Base-by-base conservation (phyloP, 2,113 vertebrate genomes). In the Crocuta crocuta region DNA sequence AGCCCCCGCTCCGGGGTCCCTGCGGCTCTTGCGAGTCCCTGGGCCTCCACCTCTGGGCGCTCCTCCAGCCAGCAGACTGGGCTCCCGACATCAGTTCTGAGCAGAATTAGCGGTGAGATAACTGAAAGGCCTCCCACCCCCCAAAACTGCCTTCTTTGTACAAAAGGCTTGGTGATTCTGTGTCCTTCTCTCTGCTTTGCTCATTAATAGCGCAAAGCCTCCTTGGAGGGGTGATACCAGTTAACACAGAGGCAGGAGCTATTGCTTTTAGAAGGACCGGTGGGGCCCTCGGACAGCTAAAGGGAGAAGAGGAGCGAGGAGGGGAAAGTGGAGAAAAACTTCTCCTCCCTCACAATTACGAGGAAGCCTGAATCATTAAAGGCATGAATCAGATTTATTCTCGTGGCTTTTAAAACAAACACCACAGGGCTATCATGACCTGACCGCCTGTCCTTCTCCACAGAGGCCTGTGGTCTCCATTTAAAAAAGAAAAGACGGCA, bases 291-390 rank as follows among this genome's bases (percentile, higher is more conserved):
- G 21, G 82, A 50, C 43, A n/a, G 61, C 78, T 10, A n/a, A 84
- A 26, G n/a, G 28, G 71, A 78, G 81, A 85, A 58, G 61, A 15
- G 84, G 43, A 28, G 45, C 1, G 0, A n/a, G 33, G 76, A 73
- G 23, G 39, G 28, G 68, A 39, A 50, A 12, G 35, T 31, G 33
- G 76, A 63, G 35, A 84, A 90, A 83, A 96, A 79, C 65, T 83
- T 93, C 91, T 95, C 93, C 85, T 93, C 89, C 68, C 78, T 98
- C 61, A 50, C 96, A 89, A 83, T 95, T 83, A 86, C 0, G 10
- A 79, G 58, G 89, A 93, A 92, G 74, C 76, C 78, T 96, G 95
- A 95, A 92, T 97, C 97, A 96, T 63, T 84, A 92, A 73, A 63
- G 65, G 91, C 13, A 7, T 81, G 80, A 96, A 95, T 98, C 97